A percentile compares a stretch with the other conserved stretches of the same genome.
These are phyloP conservation scores for Procavia capensis DNA, from an alignment of 2,113 vertebrate genomes.

Conservation along the genomic window DNA sequence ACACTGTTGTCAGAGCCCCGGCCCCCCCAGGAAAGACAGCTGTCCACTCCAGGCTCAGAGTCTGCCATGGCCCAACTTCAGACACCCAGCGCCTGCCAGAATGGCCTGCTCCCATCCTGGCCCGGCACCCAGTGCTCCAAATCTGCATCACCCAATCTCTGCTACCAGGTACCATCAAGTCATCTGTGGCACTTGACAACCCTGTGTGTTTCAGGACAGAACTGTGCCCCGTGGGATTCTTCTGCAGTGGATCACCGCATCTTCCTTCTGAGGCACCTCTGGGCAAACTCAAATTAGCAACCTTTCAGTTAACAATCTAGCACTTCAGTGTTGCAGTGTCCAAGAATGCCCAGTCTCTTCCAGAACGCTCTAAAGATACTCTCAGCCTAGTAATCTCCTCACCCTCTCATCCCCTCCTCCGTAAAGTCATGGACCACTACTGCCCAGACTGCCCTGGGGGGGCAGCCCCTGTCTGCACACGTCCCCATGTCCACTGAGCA, in stretches of 20 bases:
- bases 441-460: fast-evolving
- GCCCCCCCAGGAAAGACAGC: not conserved
- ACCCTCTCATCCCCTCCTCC: fast-evolving
- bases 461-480: fast-evolving
- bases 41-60: no score
- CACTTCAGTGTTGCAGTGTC: no score
- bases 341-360: not conserved
- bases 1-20: not conserved
- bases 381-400: not conserved
- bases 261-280: no score
- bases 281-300: no score
- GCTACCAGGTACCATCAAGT: no score
- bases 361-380: not conserved
- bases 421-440: not conserved
- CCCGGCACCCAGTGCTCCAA: not conserved
- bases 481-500: no score
- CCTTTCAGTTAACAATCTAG: no score
- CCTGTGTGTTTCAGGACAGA: no score
- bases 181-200: no score
- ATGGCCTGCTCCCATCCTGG: not conserved
- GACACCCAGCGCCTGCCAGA: not conserved
- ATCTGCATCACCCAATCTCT: not conserved
- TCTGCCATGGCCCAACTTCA: not conserved
- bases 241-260: no score
- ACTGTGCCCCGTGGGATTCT: no score